Conservation (phyloP, 2,113 vertebrate genomes). For the Australoheros scitulus region DNA sequence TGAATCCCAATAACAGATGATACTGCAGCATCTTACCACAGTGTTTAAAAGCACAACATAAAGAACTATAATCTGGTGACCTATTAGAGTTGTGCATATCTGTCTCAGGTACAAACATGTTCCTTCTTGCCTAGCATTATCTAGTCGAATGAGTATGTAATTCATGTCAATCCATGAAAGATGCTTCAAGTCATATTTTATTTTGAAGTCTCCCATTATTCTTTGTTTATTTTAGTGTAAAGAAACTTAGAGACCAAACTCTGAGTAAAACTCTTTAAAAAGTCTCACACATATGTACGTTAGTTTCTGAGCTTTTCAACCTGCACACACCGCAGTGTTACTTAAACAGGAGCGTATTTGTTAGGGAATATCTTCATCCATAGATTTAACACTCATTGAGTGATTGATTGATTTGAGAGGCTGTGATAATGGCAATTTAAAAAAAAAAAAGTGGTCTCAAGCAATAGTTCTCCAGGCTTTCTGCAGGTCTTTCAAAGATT, state of each 20-base stretch:
- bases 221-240: neutral
- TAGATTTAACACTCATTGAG: neutral
- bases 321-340: neutral
- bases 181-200: neutral
- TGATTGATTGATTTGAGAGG: neutral
- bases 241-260: neutral
- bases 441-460: neutral
- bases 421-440: neutral
- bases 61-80: neutral
- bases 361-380: neutral
- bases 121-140: neutral
- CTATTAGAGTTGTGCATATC: neutral
- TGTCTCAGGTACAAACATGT: neutral
- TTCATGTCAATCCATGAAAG: neutral
- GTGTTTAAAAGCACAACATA: neutral
- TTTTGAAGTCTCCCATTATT: neutral
- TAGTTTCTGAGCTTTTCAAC: neutral
- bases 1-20: neutral
- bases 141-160: neutral
- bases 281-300: neutral
- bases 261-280: neutral
- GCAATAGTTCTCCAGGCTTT: neutral
- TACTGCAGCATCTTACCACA: neutral
- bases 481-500: neutral
- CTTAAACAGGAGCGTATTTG: accelerated